A percentile compares a stretch with the other conserved stretches of the same genome.
Evolutionary conservation across 2,113 vertebrate species (phyloP).

Genomic region (Sporophila hypoxantha): DNA sequence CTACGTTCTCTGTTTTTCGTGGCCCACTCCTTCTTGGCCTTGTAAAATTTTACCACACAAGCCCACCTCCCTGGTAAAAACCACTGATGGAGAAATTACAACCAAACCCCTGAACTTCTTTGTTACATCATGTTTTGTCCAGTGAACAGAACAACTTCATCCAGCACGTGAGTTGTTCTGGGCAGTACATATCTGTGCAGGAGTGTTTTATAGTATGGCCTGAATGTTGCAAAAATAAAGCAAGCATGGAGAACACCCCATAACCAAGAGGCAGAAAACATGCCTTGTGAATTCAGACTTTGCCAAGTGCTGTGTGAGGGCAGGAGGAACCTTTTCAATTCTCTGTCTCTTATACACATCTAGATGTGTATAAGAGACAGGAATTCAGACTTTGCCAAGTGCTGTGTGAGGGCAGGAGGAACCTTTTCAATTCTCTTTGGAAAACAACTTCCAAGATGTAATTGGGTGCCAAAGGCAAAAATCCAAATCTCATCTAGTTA

Average conservation of each 20-base stretch:
- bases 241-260: not conserved
- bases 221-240: not conserved
- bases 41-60: not conserved
- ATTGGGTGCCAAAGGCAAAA: not conserved
- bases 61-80: not conserved
- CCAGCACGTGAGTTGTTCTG: fast-evolving
- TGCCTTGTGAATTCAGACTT: not conserved
- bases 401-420: not conserved
- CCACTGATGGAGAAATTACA: not conserved
- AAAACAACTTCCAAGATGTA: not conserved
- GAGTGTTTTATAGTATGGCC: not conserved
- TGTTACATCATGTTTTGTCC: not conserved
- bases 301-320: not conserved
- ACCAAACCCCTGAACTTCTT: not conserved
- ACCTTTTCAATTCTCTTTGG: not conserved
- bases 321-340: not conserved
- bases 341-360: too few relatives aligned
- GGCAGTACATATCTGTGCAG: fast-evolving
- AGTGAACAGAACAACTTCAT: not conserved
- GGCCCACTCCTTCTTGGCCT: not conserved
- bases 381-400: not conserved
- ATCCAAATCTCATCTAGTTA: not conserved
- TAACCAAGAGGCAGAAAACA: not conserved
- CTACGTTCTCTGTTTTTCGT: not conserved
- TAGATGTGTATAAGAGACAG: too few relatives aligned